phyloP scores from a whole-genome alignment of 2,888 invertebrate genomes.

The Drosophila affinis region DNA sequence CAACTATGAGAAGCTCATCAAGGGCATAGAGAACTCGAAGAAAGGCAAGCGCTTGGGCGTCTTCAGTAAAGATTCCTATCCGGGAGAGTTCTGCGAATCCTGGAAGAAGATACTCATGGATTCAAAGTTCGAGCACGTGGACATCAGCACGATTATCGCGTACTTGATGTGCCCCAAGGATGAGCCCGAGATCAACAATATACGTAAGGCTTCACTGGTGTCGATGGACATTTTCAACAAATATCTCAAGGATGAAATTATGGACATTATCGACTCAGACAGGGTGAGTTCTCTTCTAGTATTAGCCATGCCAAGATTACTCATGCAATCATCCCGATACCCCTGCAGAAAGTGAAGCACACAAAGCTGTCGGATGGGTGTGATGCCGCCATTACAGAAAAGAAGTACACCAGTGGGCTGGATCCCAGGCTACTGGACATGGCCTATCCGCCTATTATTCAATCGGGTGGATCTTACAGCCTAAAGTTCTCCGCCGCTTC shows the following conservation, averaged over 20 bases:
- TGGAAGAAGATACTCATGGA: conserved; percentile 93
- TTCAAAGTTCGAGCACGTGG: conserved; percentile 92
- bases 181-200: conserved; percentile 93
- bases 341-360: conserved; percentile 95
- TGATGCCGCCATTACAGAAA: conserved; percentile 96
- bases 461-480: conserved; percentile 98
- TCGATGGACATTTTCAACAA: conserved; percentile 98
- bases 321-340: not conserved
- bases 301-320: not conserved
- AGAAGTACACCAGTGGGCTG: conserved; percentile 96
- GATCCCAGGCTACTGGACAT: conserved; percentile 96
- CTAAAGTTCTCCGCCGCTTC: conserved; percentile 98
- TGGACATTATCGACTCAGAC: conserved; percentile 99
- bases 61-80: conserved; percentile 96
- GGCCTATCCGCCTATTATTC: conserved; percentile 99
- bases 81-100: conserved; percentile 95
- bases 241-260: conserved; percentile 97
- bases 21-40: conserved; percentile 93
- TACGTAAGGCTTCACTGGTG: conserved; percentile 96
- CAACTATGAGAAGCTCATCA: conserved; percentile 91
- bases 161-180: conserved; percentile 97
- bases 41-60: conserved; percentile 94
- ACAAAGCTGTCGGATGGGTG: conserved; percentile 97
- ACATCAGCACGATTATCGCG: conserved; percentile 93
- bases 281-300: conserved; percentile 86